Evolutionary conservation across 2,888 invertebrate genomes (phyloP).

Genomic region (Erynnis tages): DNA sequence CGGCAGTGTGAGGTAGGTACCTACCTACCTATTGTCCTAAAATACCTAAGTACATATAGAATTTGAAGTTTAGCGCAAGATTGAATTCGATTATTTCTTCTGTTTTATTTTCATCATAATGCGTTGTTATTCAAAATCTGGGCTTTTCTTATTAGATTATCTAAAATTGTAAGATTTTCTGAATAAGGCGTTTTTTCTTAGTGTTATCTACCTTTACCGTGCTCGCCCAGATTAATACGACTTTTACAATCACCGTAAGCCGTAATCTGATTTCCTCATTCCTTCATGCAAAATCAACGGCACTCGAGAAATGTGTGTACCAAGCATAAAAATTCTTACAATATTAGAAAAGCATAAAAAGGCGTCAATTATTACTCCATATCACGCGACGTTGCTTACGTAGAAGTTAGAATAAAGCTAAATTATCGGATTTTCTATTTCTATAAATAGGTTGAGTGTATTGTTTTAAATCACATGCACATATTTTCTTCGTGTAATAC

Average conservation of each 20-base stretch:
- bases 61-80: too few species aligned
- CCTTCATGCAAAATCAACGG: constrained; percentile 15
- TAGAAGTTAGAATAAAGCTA: neutral
- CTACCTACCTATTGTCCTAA: constrained; percentile 4
- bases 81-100: too few species aligned
- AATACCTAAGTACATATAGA: too few species aligned
- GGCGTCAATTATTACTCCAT: constrained; percentile 27
- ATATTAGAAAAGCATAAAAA: constrained; percentile 34
- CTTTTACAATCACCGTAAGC: neutral
- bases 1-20: too few species aligned
- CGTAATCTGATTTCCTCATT: constrained; percentile 16
- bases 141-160: too few species aligned
- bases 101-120: too few species aligned
- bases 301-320: constrained; percentile 27
- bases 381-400: constrained; percentile 28
- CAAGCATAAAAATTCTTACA: constrained; percentile 31
- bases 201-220: too few species aligned
- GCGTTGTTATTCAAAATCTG: too few species aligned
- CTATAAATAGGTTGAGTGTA: neutral
- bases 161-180: too few species aligned
- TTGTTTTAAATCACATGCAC: neutral
- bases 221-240: too few species aligned
- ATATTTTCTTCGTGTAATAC: too few species aligned
- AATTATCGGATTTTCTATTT: constrained; percentile 11
- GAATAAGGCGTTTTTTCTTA: too few species aligned